A percentile compares a stretch with the other conserved stretches of the same genome.
phyloP scores from a whole-genome alignment of 30 jellyfish, hydroid and myxozoan species.

The Pseudorhiza aurosa region DNA sequence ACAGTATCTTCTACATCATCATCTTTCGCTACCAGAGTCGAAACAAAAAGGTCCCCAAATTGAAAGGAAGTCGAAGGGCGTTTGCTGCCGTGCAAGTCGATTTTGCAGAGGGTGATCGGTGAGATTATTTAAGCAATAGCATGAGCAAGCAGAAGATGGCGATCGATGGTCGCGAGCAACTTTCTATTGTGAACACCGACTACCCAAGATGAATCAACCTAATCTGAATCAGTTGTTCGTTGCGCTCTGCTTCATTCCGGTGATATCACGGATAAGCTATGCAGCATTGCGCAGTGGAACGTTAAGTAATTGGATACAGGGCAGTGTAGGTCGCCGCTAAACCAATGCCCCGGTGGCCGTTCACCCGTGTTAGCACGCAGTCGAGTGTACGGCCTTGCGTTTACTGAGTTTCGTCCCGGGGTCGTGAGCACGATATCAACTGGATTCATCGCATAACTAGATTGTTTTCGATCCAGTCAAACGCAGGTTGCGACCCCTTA shows the following conservation, averaged over 20 bases:
- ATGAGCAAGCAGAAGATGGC: conserved; percentile 46
- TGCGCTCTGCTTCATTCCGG: conserved; percentile 68
- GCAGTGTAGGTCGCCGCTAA: conserved; percentile 73
- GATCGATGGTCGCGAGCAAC: conserved; percentile 42
- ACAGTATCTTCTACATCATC: conserved; percentile 19
- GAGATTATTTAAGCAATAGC: neutral
- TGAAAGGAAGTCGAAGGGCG: too few relatives aligned
- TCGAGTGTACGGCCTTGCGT: conserved; percentile 55
- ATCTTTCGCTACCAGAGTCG: neutral
- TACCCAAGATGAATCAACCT: conserved; percentile 38
- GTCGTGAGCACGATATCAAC: conserved; percentile 20
- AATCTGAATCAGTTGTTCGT: conserved; percentile 32
- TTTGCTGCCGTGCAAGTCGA: neutral
- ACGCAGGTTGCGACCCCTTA: conserved; percentile 20
- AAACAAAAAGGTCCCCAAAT: too few relatives aligned
- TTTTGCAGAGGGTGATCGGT: neutral
- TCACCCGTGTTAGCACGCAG: conserved; percentile 70
- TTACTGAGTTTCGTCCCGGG: conserved; percentile 16
- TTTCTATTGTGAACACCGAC: conserved; percentile 34
- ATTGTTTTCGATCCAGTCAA: neutral
- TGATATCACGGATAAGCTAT: conserved; percentile 72
- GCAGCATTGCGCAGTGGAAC: conserved; percentile 45
- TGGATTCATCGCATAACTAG: conserved; percentile 1
- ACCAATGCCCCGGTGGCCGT: conserved; percentile 36
- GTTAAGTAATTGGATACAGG: conserved; percentile 74